Evolutionary conservation across 1,140 invertebrate species (phyloP), one percentile per base, ranked within the genome.

Genomic region (Hyles vespertilio): DNA sequence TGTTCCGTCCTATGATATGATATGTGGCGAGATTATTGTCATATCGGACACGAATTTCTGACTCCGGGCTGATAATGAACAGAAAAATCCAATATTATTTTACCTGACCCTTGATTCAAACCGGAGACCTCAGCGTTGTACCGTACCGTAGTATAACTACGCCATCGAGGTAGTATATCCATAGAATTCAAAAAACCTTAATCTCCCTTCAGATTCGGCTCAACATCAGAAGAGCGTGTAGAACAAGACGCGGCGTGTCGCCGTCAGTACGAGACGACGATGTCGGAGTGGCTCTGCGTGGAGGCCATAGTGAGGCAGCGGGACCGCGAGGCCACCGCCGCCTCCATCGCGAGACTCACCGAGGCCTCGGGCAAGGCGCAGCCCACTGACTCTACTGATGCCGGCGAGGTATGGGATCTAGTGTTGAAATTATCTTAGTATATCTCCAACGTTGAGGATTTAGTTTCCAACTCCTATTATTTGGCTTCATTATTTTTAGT

Each of bases 271-370:
- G 96, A 98, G 87, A 94, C 95, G 5, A 96, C 94, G 3, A 97
- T 97, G 96, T 96, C 96, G 0, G 97, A 98, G 79, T 98, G 97
- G 97, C 84, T 97, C 53, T 96, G 95, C 2, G 96, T 98, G 1
- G 97, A 98, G 81, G 96, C 96, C 0, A 97, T 98, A 59, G 96
- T 98, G 1, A 82, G 93, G 59, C 96, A 98, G 79, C 79, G 94
- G 59, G 97, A 98, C 74, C 94, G 95, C 58, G 93, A 93, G 74
- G 91, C 91, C 36, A 93, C 92, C 2, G 92, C 92, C 0, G 89
- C 91, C 9, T 92, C 92, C 8, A 92, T 93, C 56, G 93, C 93
- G 5, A 89, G 92, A 59, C 78, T 93, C 1, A 91, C 91, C 45
- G 92, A 92, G 51, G 77, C 83, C n/a, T 74, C 81, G 8, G 84